Evolutionary conservation across 2,888 invertebrate species (phyloP), one percentile per base, ranked within the genome.

Genomic region (Agrotis clavis): DNA sequence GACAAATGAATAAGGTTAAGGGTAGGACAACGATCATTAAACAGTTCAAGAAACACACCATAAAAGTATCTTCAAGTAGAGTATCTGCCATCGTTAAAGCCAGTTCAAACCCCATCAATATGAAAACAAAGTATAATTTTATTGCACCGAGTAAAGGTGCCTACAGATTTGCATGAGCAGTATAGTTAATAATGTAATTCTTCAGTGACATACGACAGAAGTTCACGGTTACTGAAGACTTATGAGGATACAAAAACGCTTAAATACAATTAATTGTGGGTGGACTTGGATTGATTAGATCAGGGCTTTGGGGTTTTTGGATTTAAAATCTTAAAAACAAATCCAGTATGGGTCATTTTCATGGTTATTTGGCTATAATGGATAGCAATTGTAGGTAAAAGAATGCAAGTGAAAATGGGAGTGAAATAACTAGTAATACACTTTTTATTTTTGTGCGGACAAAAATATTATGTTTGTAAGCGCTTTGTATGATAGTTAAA

Each of bases 121-220:
- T 21, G 61, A 62, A 78, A 48, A 78, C 82, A 77, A 78, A 71
- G 71, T 79, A 61, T 64, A 57, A 67, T 80, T 79, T 79, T 79
- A 79, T 74, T 66, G 68, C 59, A 47, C 16, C 47, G 45, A 56
- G 54, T 62, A 53, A 74, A 79, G 73, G 83, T 68, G 74, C 57
- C 57, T 50, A 79, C 63, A 79, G 65, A 79, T 83, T 68, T 79
- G 63, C 83, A 56, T 74, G 74, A 68, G 47, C 65, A 57, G 60
- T 73, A 83, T 73, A 62, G 63, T 80, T 75, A 63, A n/a, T n/a
- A n/a, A n/a, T n/a, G n/a, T 77, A 81, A 64, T 72, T 83, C 73
- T 75, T 75, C 41, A 53, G 70, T 71, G 81, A 73, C 68, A 83
- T 35, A 30, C 41, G 70, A 71, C 69, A 80, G 71, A 83, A 81